phyloP scores from a whole-genome alignment of 2,888 invertebrate species.

The Erynnis tages region DNA sequence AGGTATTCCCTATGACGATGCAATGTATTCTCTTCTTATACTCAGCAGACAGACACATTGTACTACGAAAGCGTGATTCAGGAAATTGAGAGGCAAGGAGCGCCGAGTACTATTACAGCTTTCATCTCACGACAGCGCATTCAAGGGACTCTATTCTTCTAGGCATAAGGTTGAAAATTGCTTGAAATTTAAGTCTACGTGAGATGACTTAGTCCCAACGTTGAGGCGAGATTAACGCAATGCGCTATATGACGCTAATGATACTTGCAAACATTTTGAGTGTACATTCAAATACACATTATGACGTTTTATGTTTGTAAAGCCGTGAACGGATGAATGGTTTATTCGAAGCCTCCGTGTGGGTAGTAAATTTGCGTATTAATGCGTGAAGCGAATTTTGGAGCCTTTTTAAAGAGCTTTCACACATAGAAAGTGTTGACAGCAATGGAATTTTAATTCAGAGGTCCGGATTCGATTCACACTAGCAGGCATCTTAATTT shows the following conservation, averaged over 20 bases:
- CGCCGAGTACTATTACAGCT: constrained; percentile 10
- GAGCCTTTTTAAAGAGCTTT: too few relatives aligned
- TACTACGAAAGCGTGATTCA: constrained; percentile 13
- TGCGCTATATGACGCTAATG: constrained; percentile 4
- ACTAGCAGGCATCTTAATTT: too few relatives aligned
- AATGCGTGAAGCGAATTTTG: too few relatives aligned
- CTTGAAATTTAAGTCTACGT: too few relatives aligned
- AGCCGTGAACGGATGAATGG: not conserved
- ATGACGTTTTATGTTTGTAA: constrained; percentile 2
- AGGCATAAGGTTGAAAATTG: not conserved
- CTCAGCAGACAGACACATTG: not conserved
- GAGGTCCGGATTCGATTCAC: too few relatives aligned
- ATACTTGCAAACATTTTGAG: constrained; percentile 2
- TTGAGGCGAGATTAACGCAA: too few relatives aligned
- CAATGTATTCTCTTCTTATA: not conserved
- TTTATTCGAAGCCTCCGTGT: not conserved
- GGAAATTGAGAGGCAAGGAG: constrained; percentile 16
- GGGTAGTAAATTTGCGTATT: not conserved
- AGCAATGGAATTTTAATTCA: too few relatives aligned
- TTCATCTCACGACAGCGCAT: not conserved
- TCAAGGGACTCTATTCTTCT: not conserved
- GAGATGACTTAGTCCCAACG: too few relatives aligned
- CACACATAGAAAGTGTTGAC: too few relatives aligned
- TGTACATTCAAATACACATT: not conserved
- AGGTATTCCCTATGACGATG: too few relatives aligned